Evolutionary conservation across 1,140 invertebrate genomes (phyloP).

Genomic region (Pogonus chalceus): DNA sequence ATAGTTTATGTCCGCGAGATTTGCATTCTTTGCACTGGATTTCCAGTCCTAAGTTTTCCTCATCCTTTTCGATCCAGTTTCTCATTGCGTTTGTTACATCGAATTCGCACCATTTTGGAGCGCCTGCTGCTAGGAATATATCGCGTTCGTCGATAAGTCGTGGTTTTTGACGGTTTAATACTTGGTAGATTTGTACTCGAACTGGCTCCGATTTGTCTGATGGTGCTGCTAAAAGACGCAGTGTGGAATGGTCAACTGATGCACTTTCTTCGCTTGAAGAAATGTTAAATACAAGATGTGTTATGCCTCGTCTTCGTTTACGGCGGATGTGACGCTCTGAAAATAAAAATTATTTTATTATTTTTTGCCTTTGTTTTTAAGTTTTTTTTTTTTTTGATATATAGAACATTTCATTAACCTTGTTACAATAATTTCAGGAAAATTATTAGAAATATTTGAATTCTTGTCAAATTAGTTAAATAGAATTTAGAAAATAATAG

Average conservation of each 20-base stretch:
- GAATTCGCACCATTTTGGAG: conserved; percentile 43
- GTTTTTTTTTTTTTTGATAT: too few species aligned
- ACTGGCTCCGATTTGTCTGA: conserved; percentile 15
- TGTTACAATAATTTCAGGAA: too few species aligned
- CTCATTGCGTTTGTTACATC: conserved; percentile 42
- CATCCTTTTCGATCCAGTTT: conserved; percentile 36
- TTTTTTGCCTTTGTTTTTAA: neutral
- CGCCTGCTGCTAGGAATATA: conserved; percentile 22
- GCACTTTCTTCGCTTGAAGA: neutral
- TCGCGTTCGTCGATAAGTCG: conserved; percentile 22
- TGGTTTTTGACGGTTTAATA: conserved; percentile 21
- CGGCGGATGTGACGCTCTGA: neutral
- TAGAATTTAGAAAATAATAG: too few species aligned
- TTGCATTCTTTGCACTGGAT: conserved; percentile 38
- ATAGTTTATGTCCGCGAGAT: conserved; percentile 28
- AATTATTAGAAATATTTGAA: too few species aligned
- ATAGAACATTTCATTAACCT: too few species aligned
- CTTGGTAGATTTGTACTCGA: conserved; percentile 24
- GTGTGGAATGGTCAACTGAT: conserved; percentile 24
- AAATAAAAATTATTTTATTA: neutral
- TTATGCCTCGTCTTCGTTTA: neutral
- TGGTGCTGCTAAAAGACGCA: conserved; percentile 25
- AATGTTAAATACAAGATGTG: neutral
- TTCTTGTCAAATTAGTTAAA: too few species aligned
- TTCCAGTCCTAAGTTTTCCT: conserved; percentile 40